These are phyloP conservation scores for Mormyrops attenuatus DNA, from an alignment of 2,797 vertebrate genomes.

Conservation along the genomic window DNA sequence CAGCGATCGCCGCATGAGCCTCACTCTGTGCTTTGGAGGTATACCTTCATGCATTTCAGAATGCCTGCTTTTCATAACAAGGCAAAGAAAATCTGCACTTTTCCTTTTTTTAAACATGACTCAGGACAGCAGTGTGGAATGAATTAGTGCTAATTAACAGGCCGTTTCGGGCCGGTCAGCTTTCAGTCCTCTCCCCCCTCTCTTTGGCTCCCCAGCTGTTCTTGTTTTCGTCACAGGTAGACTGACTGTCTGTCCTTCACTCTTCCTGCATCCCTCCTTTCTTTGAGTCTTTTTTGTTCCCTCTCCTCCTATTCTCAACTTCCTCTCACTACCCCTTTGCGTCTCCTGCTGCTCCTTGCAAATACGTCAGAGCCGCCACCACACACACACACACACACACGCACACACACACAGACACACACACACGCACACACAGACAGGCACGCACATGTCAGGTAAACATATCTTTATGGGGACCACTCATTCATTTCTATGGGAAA, in stretches of 20 bases:
- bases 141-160: not conserved
- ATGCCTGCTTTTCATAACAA: not conserved
- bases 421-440: not conserved
- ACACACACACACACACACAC: conserved; percentile 11
- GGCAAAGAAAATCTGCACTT: not conserved
- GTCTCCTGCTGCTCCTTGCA: not conserved
- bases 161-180: not conserved
- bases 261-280: not conserved
- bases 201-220: not conserved
- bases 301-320: not conserved
- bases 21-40: not conserved
- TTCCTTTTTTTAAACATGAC: not conserved
- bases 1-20: not conserved
- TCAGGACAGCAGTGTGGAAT: not conserved
- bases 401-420: not conserved
- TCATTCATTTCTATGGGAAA: not conserved
- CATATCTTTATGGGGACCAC: not conserved
- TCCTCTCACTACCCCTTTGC: not conserved
- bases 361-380: not conserved
- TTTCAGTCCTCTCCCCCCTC: not conserved
- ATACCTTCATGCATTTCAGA: not conserved
- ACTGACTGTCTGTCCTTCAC: not conserved
- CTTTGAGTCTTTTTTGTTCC: not conserved
- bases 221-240: not conserved
- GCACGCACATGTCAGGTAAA: not conserved